Conservation (phyloP, 2,113 vertebrate genomes). For the Antennarius striatus region DNA sequence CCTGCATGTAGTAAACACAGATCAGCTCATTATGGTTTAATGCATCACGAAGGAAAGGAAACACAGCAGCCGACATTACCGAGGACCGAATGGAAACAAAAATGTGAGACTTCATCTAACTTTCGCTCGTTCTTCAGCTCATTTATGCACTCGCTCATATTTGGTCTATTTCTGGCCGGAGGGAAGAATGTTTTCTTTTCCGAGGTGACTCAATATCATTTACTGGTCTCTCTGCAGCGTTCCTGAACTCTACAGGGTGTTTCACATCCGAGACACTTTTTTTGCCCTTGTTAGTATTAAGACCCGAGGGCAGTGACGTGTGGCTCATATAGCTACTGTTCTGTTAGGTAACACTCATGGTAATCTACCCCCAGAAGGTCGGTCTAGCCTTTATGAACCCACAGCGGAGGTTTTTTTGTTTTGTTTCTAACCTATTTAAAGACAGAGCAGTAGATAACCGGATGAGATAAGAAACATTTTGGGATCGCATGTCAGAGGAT, state of each 20-base stretch:
- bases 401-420: too few species aligned
- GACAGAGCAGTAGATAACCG: too few species aligned
- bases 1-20: constrained; percentile 32
- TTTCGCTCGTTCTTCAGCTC: neutral
- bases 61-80: too few species aligned
- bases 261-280: constrained; percentile 29
- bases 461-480: too few species aligned
- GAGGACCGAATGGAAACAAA: too few species aligned
- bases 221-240: constrained; percentile 22
- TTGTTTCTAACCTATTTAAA: too few species aligned
- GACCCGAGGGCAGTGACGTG: constrained; percentile 19
- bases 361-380: constrained; percentile 22
- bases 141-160: constrained; percentile 4
- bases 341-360: constrained; percentile 11
- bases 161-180: neutral
- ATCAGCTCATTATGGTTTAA: constrained; percentile 6
- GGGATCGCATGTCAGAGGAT: too few species aligned
- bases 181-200: neutral
- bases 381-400: constrained; percentile 6
- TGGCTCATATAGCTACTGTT: constrained; percentile 13
- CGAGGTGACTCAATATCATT: constrained; percentile 20
- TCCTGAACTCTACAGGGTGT: constrained; percentile 36
- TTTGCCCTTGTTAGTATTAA: constrained; percentile 35
- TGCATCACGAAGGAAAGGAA: constrained; percentile 9
- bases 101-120: too few species aligned